Evolutionary conservation across 2,888 invertebrate genomes (phyloP), one percentile per base, ranked within the genome.

Genomic region (Platycheirus albimanus): DNA sequence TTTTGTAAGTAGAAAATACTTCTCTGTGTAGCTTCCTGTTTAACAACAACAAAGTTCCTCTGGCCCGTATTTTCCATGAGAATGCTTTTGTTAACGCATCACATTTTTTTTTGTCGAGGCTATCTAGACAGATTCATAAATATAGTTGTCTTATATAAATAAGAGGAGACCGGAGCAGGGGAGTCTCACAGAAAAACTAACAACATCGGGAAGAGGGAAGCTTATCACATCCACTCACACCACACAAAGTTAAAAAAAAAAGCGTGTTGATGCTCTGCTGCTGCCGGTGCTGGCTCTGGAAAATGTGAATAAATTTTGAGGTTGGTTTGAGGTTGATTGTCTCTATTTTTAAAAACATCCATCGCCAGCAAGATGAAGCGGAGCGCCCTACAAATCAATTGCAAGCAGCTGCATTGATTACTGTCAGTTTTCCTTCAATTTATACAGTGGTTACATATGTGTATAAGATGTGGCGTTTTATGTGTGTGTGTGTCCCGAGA

Each of bases 361-460:
- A 45, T 71, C 20, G 63, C 52, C 72, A 58, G 19, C 36, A 72
- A 43, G 13, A 58, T n/a, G 33, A 36, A n/a, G 11, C 36, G 7
- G 24, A 36, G 30, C 70, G 70, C 69, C 51, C 56, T 66, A 80
- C 69, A 75, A 80, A 80, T 80, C 75, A 70, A 80, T 64, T 80
- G 64, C 70, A 70, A 70, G 80, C 80, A 80, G 80, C 80, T 80
- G 80, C 75, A 80, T 64, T 80, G 51, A 75, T 61, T 61, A 30
- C 69, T 38, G 56, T 36, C 28, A 28, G 47, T 43, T 71, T 64
- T 36, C 20, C 58, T 58, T 58, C 49, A 11, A 49, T 49, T 24
- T 13, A 11, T 17, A 10, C 13, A 45, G 28, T 61, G 51, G n/a
- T 51, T 43, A n/a, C n/a, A n/a, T n/a, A n/a, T n/a, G n/a, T n/a